Percentiles rank a stretch among this genome's conserved stretches.
Evolutionary conservation across 2,113 vertebrate species (phyloP).

Genomic region (Polypterus bichir): DNA sequence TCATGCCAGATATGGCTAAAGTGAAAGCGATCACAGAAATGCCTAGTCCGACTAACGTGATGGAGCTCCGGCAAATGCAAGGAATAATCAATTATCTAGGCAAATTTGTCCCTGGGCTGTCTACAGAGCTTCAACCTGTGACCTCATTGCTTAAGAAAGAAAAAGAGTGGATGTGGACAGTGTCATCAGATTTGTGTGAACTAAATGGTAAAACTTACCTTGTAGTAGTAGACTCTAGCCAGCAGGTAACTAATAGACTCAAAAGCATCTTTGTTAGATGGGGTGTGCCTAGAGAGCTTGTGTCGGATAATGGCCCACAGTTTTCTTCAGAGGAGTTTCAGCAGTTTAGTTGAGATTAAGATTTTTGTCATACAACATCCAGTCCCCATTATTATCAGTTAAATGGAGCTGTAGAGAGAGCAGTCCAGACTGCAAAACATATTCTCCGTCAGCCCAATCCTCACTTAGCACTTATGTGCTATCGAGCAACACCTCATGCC

Average conservation of each 20-base stretch:
- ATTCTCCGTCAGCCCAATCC: constrained; percentile 14
- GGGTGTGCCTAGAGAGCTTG: constrained; percentile 11
- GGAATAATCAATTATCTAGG: too few species aligned
- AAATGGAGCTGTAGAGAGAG: constrained; percentile 12
- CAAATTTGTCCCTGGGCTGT: too few species aligned
- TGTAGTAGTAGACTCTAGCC: constrained; percentile 8
- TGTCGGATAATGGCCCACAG: constrained; percentile 12
- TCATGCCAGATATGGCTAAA: too few species aligned
- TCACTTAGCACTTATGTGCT: constrained; percentile 8
- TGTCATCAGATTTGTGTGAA: constrained; percentile 8
- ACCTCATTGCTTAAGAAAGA: too few species aligned
- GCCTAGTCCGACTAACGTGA: too few species aligned
- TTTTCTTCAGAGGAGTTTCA: constrained; percentile 12
- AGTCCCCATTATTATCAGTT: constrained; percentile 13
- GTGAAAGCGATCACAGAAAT: too few species aligned
- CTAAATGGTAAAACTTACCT: constrained; percentile 2
- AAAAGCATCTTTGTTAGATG: constrained; percentile 11
- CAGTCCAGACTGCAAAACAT: constrained; percentile 7
- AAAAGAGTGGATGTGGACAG: neutral
- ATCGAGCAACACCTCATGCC: neutral
- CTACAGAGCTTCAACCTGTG: too few species aligned
- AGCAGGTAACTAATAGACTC: constrained; percentile 5
- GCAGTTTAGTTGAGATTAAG: constrained; percentile 1
- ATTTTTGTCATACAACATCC: constrained; percentile 5
- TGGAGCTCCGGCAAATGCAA: too few species aligned